Conservation (phyloP, 2,888 invertebrate species). For the Alentia gelatinosa region DNA sequence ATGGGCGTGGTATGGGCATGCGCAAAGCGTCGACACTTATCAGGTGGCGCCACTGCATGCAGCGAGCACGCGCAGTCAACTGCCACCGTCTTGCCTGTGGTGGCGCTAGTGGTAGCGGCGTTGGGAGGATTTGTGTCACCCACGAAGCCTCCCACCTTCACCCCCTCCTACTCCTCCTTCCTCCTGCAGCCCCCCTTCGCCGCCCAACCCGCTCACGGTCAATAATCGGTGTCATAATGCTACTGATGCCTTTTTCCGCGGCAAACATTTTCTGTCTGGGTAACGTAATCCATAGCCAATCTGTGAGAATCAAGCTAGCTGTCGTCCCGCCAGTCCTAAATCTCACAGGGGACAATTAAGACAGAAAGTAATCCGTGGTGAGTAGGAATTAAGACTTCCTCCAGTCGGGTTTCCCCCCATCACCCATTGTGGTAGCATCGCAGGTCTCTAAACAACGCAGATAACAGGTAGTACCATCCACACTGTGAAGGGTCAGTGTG, state of each 20-base stretch:
- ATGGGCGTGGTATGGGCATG: background rate
- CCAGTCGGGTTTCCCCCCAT: too few relatives aligned
- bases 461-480: too few relatives aligned
- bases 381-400: too few relatives aligned
- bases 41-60: background rate
- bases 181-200: background rate
- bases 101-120: background rate
- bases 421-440: too few relatives aligned
- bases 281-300: background rate
- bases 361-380: too few relatives aligned
- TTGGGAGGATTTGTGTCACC: background rate
- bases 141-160: background rate
- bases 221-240: background rate
- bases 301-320: background rate
- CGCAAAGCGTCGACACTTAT: background rate
- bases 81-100: background rate
- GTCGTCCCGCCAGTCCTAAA: background rate
- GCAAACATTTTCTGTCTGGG: constrained; percentile 2
- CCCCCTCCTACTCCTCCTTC: background rate
- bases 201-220: background rate
- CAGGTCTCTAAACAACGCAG: too few relatives aligned
- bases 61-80: background rate
- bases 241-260: background rate
- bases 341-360: background rate
- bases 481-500: too few relatives aligned